Conservation (phyloP, 1,140 invertebrate genomes). For the Procambarus virginalis region DNA sequence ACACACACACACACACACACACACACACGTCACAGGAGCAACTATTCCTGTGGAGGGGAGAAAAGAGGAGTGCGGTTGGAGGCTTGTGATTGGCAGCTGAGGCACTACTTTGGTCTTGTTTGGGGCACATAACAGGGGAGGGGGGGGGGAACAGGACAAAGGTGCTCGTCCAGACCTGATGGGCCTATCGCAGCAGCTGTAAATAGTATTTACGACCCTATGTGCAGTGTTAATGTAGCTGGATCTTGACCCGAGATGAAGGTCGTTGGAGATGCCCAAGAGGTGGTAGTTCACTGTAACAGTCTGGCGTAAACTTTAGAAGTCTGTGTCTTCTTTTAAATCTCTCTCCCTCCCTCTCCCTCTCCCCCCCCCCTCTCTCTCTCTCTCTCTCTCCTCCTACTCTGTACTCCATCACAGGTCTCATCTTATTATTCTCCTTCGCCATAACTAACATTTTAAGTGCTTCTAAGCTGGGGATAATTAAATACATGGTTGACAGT, state of each 20-base stretch:
- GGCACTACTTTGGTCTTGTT: not conserved
- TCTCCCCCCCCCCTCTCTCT: no score
- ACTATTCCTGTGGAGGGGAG: not conserved
- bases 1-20: no score
- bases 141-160: not conserved
- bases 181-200: not conserved
- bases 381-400: no score
- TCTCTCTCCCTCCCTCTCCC: no score
- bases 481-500: no score
- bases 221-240: not conserved
- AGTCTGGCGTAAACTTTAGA: not conserved
- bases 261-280: slow-evolving; percentile 5
- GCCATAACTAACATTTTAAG: no score
- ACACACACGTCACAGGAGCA: not conserved
- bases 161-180: slow-evolving; percentile 15
- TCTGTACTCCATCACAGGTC: no score
- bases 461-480: no score
- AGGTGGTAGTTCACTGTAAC: not conserved
- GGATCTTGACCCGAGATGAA: not conserved
- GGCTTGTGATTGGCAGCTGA: not conserved
- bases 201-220: not conserved
- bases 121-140: not conserved
- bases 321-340: no score
- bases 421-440: no score
- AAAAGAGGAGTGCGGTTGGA: not conserved